Evolutionary conservation across 2,113 vertebrate genomes (phyloP), one percentile per base, ranked within the genome.

Genomic region (Ailurus styani): DNA sequence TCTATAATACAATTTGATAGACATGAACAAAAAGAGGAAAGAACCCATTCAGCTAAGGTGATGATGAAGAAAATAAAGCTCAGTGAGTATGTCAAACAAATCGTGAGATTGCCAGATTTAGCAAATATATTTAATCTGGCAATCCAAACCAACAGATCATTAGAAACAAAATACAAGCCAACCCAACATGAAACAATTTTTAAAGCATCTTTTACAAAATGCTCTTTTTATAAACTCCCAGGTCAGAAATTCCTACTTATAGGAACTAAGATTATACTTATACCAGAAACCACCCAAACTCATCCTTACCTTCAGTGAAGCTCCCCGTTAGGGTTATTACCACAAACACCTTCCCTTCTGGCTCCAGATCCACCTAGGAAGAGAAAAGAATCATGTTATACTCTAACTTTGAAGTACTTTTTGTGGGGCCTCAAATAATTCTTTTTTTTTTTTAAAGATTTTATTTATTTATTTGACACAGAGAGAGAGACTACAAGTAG

Each of bases 281-380:
- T 20, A 40, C 37, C 14, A 25, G 45, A 96, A 98, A 98, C 6
- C 21, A 98, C 77, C 14, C 78, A 95, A 93, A 94, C 7, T 90
- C 8, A 52, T 90, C 73, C 99, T 99, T 99, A 99, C 99, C 99
- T 98, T 99, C 99, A 3, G 98, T 99, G 98, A 99, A 99, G 97
- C 99, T 99, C 95, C 99, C 99, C 6, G 99, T 99, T 42, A 99
- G 99, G 12, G 99, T 98, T 92, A 99, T 99, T 40, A 98, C 98
- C 23, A 99, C 98, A 98, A 99, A 99, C 52, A 99, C 99, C 98
- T 99, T 99, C 45, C 99, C 99, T 98, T 99, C 99, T 7, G 99
- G 99, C 97, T 99, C 99, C 98, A 99, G 98, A 97, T 99, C 99
- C 98, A 99, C 99, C 99, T 99, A 98, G 77, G 96, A 99, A 97